These are phyloP conservation scores for Rosalia funebris DNA, from an alignment of 2,888 invertebrate genomes.

Conservation along the genomic window DNA sequence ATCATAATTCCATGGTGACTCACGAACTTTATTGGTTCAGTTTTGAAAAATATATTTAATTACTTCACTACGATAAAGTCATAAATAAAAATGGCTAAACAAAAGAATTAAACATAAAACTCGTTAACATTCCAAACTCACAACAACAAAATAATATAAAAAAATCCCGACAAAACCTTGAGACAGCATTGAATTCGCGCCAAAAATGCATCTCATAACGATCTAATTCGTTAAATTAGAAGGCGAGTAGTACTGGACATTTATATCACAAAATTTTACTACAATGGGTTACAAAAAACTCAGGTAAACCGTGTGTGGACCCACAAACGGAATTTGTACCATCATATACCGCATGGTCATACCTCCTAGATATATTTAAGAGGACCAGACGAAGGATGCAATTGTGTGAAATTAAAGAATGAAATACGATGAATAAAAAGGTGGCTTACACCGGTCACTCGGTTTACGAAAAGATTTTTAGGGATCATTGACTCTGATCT, in stretches of 20 bases:
- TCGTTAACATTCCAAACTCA: slow-evolving; percentile 36
- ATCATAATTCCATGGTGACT: no score
- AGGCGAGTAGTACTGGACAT: slow-evolving; percentile 20
- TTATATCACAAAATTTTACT: slow-evolving; percentile 31
- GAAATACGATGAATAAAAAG: slow-evolving; percentile 32
- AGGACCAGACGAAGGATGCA: slow-evolving; percentile 21
- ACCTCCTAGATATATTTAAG: slow-evolving; percentile 29
- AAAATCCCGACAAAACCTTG: slow-evolving; percentile 27
- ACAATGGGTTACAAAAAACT: slow-evolving; percentile 32
- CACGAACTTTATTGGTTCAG: no score
- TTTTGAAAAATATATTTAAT: slow-evolving; percentile 9
- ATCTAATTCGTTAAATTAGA: slow-evolving; percentile 18
- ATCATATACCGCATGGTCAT: slow-evolving; percentile 36
- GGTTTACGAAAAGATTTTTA: slow-evolving; percentile 9
- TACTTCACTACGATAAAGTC: slow-evolving; percentile 22
- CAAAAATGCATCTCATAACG: slow-evolving; percentile 25
- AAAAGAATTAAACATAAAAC: slow-evolving; percentile 23
- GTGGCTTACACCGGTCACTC: slow-evolving; percentile 16
- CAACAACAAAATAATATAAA: slow-evolving; percentile 37
- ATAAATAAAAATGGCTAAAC: slow-evolving; percentile 25
- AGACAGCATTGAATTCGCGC: slow-evolving; percentile 29
- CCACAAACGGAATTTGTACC: slow-evolving; percentile 31
- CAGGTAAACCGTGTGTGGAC: slow-evolving; percentile 36
- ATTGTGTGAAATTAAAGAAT: slow-evolving; percentile 37
- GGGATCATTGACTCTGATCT: slow-evolving; percentile 4